These are phyloP conservation scores for Rotaria macrura DNA, from an alignment of 2,888 invertebrate genomes.

Conservation along the genomic window DNA sequence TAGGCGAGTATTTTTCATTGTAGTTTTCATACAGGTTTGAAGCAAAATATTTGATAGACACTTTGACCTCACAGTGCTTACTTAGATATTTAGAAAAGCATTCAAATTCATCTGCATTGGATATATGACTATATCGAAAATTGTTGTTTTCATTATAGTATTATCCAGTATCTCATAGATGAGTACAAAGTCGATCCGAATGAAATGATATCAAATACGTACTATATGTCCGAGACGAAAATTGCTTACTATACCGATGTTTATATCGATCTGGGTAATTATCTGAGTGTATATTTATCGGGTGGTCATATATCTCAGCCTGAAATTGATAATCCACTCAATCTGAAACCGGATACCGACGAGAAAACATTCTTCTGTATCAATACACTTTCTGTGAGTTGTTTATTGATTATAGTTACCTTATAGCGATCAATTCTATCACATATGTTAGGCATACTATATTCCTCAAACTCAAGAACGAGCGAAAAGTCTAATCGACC, in stretches of 20 bases:
- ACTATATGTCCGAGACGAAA: background rate
- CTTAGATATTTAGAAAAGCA: too few species aligned
- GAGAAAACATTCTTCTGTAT: too few species aligned
- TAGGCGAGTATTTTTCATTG: too few species aligned
- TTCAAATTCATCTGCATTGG: too few species aligned
- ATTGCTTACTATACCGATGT: background rate
- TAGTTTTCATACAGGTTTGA: too few species aligned
- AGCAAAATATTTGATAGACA: too few species aligned
- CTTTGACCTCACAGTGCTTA: too few species aligned
- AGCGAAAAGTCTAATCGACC: background rate
- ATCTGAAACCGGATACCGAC: too few species aligned
- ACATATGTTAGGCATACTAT: background rate
- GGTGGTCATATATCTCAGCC: too few species aligned
- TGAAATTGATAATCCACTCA: too few species aligned
- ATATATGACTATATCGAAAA: background rate
- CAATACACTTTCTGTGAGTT: background rate
- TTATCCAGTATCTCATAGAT: background rate
- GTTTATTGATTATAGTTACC: too few species aligned
- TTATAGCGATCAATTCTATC: too few species aligned
- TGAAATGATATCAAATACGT: background rate
- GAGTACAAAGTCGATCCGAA: background rate
- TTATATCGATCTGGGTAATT: background rate
- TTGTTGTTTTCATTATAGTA: background rate
- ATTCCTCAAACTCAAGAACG: background rate
- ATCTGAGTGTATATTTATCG: background rate